Conservation (phyloP, 2,888 invertebrate species). For the Drosophila melanosoma region DNA sequence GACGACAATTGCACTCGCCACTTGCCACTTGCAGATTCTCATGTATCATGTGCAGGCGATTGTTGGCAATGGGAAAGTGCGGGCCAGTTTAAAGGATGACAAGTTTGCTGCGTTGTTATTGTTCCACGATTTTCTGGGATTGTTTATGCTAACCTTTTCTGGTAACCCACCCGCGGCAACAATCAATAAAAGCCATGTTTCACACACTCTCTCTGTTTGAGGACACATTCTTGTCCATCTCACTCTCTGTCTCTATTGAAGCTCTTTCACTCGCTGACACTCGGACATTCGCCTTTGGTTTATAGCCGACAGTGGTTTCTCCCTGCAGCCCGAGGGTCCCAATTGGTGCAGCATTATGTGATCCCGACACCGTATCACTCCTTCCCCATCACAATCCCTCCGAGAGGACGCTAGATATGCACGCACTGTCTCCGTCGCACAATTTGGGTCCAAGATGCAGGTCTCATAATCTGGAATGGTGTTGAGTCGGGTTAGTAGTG, state of each 20-base stretch:
- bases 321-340: conserved; percentile 73
- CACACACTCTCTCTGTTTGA: not conserved
- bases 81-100: conserved; percentile 44
- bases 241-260: conserved; percentile 32
- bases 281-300: conserved; percentile 85
- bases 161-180: conserved; percentile 42
- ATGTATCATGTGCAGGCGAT: conserved; percentile 66
- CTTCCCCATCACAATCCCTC: conserved; percentile 78
- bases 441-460: conserved; percentile 71
- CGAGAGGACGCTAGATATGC: conserved; percentile 60
- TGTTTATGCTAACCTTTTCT: conserved; percentile 57
- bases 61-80: conserved; percentile 37
- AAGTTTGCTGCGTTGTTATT: conserved; percentile 58
- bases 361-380: conserved; percentile 77
- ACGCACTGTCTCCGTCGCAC: conserved; percentile 66
- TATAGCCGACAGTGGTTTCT: conserved; percentile 56
- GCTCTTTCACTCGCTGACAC: conserved; percentile 42
- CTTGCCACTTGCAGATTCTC: conserved; percentile 65
- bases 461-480: conserved; percentile 66
- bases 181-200: conserved; percentile 50
- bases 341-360: conserved; percentile 73
- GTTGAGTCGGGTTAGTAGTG: conserved; percentile 12
- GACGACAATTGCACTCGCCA: not conserved
- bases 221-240: conserved; percentile 3
- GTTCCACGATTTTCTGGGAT: conserved; percentile 60